phyloP scores from a whole-genome alignment of 2,888 invertebrate species.

The Troglohyphantes excavatus region DNA sequence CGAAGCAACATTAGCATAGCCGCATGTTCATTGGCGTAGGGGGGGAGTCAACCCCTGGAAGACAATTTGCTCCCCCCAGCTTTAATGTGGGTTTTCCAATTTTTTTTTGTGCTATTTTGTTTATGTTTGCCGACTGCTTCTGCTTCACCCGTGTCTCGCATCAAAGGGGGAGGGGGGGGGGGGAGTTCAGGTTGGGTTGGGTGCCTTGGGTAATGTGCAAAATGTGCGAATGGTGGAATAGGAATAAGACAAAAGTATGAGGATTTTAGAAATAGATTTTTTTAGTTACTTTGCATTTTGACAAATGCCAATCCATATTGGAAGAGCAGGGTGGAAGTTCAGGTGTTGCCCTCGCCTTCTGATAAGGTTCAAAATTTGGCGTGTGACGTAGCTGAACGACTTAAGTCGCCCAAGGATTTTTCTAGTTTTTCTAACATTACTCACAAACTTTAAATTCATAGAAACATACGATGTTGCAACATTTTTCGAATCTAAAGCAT shows the following conservation, averaged over 20 bases:
- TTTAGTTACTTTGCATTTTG: too few relatives aligned
- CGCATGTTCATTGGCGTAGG: constrained; percentile 73
- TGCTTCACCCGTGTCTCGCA: background rate
- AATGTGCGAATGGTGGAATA: background rate
- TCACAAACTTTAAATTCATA: too few relatives aligned
- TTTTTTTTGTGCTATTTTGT: constrained; percentile 50
- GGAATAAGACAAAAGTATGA: background rate
- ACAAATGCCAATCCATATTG: too few relatives aligned
- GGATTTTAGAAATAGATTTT: background rate
- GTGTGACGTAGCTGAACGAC: too few relatives aligned
- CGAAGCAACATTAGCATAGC: constrained; percentile 74
- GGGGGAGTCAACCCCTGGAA: constrained; percentile 52
- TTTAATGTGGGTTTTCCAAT: constrained; percentile 66
- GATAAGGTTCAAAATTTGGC: too few relatives aligned
- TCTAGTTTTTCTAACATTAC: too few relatives aligned
- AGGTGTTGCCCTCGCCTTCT: too few relatives aligned
- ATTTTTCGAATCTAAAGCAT: too few relatives aligned
- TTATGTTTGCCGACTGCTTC: background rate
- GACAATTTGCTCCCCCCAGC: constrained; percentile 60
- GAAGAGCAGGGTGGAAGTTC: too few relatives aligned
- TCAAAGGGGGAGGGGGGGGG: background rate
- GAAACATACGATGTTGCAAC: too few relatives aligned
- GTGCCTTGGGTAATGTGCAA: background rate
- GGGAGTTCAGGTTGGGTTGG: too few relatives aligned
- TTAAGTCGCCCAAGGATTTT: too few relatives aligned